Percentiles rank a stretch among this genome's conserved stretches.
These are phyloP conservation scores for Alcedo quadribrachys DNA, from an alignment of 2,797 vertebrate genomes.

Conservation along the genomic window DNA sequence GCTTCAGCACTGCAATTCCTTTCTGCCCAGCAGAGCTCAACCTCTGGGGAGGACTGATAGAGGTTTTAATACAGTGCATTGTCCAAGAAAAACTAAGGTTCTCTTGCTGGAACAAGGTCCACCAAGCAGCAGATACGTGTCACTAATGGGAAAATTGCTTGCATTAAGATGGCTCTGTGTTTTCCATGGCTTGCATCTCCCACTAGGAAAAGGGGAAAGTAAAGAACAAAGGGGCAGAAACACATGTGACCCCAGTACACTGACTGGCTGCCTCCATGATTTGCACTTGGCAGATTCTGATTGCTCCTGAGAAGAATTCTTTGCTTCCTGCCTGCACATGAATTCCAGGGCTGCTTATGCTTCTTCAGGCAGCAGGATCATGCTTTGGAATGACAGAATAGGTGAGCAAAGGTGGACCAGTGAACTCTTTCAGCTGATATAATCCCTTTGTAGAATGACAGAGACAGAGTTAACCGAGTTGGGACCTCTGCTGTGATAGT, in stretches of 20 bases:
- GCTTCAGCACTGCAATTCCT: slow-evolving; percentile 15
- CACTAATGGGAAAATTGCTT: background rate
- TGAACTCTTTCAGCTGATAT: background rate
- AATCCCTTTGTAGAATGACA: background rate
- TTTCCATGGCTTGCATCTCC: background rate
- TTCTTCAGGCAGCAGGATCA: background rate
- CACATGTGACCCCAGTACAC: accelerated
- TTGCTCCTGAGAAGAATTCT: background rate
- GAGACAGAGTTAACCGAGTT: background rate
- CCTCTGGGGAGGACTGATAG: slow-evolving; percentile 1
- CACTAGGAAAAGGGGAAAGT: background rate
- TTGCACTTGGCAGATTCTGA: background rate
- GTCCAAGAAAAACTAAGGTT: slow-evolving; percentile 20
- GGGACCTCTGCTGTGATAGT: background rate
- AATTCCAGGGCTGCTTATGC: background rate
- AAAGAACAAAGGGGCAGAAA: background rate
- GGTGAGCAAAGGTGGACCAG: background rate
- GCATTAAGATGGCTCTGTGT: background rate
- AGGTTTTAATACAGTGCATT: background rate
- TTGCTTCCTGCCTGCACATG: background rate
- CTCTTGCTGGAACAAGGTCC: background rate
- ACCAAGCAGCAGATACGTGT: background rate
- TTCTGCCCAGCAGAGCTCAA: slow-evolving; percentile 26
- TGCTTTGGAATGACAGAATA: background rate
- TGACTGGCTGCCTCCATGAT: background rate